phyloP scores from a whole-genome alignment of 2,888 invertebrate species.

The Drosophila melanosoma region DNA sequence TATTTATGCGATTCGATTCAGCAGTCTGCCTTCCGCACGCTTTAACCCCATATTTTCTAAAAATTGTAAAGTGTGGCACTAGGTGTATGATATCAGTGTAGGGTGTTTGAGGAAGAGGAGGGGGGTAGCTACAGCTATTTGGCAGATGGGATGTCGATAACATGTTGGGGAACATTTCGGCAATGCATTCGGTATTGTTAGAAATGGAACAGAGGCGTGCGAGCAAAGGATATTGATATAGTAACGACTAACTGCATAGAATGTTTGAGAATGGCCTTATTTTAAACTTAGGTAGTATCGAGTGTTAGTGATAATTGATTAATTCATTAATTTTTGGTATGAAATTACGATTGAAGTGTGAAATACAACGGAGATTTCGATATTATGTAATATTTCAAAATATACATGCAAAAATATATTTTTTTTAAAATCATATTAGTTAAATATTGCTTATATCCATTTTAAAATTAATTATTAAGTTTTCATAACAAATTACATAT shows the following conservation, averaged over 20 bases:
- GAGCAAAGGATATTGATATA: slow-evolving; percentile 17
- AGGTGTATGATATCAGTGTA: background rate
- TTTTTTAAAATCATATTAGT: too few relatives aligned
- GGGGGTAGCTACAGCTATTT: slow-evolving; percentile 18
- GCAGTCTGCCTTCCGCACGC: slow-evolving; percentile 19
- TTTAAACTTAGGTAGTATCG: background rate
- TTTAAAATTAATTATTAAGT: too few relatives aligned
- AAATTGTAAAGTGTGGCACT: background rate
- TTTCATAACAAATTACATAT: too few relatives aligned
- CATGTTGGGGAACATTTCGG: slow-evolving; percentile 46
- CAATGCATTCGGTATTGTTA: slow-evolving; percentile 16
- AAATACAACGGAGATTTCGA: too few relatives aligned
- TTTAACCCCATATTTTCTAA: slow-evolving; percentile 16
- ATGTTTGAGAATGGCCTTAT: background rate
- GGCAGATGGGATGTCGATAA: slow-evolving; percentile 15
- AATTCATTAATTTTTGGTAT: too few relatives aligned
- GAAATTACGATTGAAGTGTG: too few relatives aligned
- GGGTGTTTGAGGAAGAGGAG: too few relatives aligned
- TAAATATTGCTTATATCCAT: too few relatives aligned
- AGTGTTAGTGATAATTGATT: background rate
- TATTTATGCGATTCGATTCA: slow-evolving; percentile 4
- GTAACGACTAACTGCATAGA: background rate
- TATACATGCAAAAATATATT: too few relatives aligned
- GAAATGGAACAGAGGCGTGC: slow-evolving; percentile 38
- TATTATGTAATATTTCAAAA: too few relatives aligned